Evolutionary conservation across 2,888 invertebrate genomes (phyloP), one percentile per base, ranked within the genome.

Genomic region (Salticus scenicus): DNA sequence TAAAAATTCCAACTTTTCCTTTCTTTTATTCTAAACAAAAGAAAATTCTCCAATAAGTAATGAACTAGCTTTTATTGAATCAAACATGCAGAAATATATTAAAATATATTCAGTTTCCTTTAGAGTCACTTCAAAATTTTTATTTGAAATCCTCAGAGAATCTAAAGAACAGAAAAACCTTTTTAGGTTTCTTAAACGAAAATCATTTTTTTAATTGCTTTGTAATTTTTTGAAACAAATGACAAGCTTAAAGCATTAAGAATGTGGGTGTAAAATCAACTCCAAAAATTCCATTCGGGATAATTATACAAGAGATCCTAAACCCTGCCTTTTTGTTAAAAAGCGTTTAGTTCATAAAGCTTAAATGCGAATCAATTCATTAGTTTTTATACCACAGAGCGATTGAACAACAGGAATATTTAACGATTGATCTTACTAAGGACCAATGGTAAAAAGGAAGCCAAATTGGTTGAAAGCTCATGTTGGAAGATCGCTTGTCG

Each of bases 381-480:
- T 41, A 64, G 74, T 63, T 63, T 64, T 63, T 64, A 74, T 37
- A 27, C 37, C 42, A 30, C 47, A 33, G 41, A 66, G 28, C 67
- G 69, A 51, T 66, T 76, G 47, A 30, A 20, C 27, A 76, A 37
- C 20, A 30, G 57, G 67, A 24, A 28, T 33, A 51, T 47, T 76
- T 10, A 20, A 20, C 10, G 30, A 78, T 63, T 70, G 57, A 70
- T 78, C 63, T 28, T 4, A 41, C 24, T 8, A 10, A 27, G 57
- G 37, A 37, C 77, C 70, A 78, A 78, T 70, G 27, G 77, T 47
- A 77, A 41, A 70, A 12, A 30, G 42, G 42, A 20, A 71, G 63
- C 71, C 31, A 79, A 79, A 79, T 78, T 47, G 57, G 70, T 70
- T 78, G 77, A 72, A 64, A 72, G 71, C 78, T 64, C 42, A 41